A percentile compares a stretch with the other conserved stretches of the same genome.
Conservation (phyloP, 2,113 vertebrate genomes). For the Ardeotis arabs region DNA sequence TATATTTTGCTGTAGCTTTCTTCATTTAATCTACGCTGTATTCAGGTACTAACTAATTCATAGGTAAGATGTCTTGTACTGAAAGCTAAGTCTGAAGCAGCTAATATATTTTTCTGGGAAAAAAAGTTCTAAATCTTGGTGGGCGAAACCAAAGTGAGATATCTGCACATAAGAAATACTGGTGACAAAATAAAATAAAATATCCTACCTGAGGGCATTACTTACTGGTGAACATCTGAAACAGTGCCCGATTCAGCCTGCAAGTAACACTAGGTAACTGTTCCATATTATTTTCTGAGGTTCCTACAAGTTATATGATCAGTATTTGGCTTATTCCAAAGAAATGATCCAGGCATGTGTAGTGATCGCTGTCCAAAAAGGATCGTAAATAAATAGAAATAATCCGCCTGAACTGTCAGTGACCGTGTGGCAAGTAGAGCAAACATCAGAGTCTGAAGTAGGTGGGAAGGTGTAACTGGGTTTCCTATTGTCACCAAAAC, state of each 20-base stretch:
- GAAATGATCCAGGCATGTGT: background rate
- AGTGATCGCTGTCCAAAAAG: background rate
- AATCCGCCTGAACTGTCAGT: background rate
- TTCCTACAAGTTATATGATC: background rate
- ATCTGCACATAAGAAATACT: background rate
- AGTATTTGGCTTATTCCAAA: background rate
- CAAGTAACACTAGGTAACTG: background rate
- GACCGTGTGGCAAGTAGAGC: background rate
- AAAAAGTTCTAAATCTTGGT: background rate
- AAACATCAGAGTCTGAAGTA: background rate
- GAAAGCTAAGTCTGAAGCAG: background rate
- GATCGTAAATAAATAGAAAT: background rate
- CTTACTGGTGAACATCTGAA: background rate
- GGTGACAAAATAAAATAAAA: background rate
- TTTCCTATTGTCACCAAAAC: background rate
- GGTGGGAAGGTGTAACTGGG: background rate
- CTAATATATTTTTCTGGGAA: background rate
- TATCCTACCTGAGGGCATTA: background rate
- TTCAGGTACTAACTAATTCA: background rate
- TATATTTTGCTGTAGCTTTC: background rate
- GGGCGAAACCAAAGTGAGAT: background rate
- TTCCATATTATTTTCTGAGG: background rate
- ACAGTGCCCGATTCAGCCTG: background rate
- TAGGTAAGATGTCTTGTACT: background rate
- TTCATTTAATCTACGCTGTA: background rate